A percentile compares a stretch with the other conserved stretches of the same genome.
Conservation (phyloP, 2,113 vertebrate genomes). For the Tychaedon coryphoeus region DNA sequence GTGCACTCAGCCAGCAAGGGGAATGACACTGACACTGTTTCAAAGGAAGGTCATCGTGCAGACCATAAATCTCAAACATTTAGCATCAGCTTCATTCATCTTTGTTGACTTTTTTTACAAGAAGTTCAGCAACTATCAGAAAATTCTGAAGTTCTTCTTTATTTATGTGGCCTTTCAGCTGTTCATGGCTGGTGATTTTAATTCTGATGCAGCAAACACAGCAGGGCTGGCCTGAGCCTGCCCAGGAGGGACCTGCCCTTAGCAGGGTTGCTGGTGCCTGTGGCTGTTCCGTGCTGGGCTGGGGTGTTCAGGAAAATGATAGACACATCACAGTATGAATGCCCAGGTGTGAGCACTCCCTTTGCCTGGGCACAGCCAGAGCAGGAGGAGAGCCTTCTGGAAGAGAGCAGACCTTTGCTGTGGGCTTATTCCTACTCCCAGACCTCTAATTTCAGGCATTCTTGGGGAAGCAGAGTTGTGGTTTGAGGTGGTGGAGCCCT, state of each 20-base stretch:
- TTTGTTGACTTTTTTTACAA: constrained; percentile 12
- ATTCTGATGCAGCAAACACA: neutral
- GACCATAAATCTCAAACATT: constrained; percentile 55
- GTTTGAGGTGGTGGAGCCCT: neutral
- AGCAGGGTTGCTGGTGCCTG: neutral
- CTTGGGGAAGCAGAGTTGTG: fast-evolving
- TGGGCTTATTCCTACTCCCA: neutral
- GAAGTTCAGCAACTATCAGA: neutral
- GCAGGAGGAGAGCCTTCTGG: neutral
- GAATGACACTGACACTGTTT: constrained; percentile 36
- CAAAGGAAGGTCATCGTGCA: constrained; percentile 35
- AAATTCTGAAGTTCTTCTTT: neutral
- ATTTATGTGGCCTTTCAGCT: neutral
- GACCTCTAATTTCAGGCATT: neutral
- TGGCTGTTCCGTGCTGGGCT: fast-evolving
- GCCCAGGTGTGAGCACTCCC: neutral
- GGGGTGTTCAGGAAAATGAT: neutral
- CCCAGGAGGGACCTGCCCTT: neutral
- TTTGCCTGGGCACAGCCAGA: neutral
- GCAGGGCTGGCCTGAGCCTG: neutral
- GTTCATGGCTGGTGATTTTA: neutral
- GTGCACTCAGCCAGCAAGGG: constrained; percentile 20
- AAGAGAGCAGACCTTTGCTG: neutral
- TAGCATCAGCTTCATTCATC: neutral
- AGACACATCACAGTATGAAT: fast-evolving